phyloP scores from a whole-genome alignment of 2,113 vertebrate species.

The Carassius carassius region DNA sequence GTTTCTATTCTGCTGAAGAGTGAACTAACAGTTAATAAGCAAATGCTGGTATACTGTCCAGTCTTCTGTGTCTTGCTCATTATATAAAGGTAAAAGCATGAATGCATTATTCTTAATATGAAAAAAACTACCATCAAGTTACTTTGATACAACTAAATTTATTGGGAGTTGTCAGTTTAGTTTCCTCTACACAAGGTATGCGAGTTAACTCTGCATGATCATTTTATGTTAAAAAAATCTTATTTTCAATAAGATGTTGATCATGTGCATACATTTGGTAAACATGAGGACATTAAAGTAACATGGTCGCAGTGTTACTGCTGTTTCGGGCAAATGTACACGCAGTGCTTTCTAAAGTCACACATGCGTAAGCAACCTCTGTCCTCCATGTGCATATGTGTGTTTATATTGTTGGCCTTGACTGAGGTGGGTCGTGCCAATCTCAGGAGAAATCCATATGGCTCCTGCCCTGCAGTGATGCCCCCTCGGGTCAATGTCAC shows the following conservation, averaged over 20 bases:
- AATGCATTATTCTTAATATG: no score
- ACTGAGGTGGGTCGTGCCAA: neutral
- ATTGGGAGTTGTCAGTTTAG: no score
- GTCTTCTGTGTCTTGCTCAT: no score
- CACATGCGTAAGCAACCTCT: constrained; percentile 20
- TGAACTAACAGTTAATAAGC: no score
- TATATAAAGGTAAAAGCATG: no score
- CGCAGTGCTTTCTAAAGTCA: constrained; percentile 10
- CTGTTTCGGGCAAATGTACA: constrained; percentile 3
- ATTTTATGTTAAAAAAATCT: no score
- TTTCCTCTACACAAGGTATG: no score
- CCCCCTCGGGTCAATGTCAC: constrained; percentile 20
- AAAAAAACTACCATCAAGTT: no score
- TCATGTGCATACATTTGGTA: neutral
- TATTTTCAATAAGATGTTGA: neutral
- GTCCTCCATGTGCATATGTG: constrained; percentile 1
- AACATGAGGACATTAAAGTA: neutral
- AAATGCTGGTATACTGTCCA: no score
- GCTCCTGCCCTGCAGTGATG: neutral
- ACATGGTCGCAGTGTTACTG: neutral
- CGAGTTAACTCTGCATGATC: no score
- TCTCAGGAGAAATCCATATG: constrained; percentile 27
- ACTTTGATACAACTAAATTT: no score
- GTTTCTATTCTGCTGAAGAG: no score
- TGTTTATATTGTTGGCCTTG: constrained; percentile 5